A percentile compares a stretch with the other conserved stretches of the same genome.
These are phyloP conservation scores for Heterodera filipjevi DNA, from an alignment of 2,888 invertebrate species.

Conservation along the genomic window DNA sequence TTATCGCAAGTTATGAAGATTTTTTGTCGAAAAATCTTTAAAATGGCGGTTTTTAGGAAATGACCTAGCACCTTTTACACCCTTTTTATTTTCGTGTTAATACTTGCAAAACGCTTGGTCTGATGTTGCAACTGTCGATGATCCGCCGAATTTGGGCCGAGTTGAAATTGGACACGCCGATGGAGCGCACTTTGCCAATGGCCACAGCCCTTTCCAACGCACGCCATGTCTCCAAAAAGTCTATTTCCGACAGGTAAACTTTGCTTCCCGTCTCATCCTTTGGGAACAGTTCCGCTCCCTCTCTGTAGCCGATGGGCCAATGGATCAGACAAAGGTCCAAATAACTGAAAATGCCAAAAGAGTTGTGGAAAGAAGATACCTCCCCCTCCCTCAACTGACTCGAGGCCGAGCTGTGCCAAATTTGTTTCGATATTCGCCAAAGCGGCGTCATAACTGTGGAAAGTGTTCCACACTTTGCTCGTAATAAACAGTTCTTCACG, in stretches of 20 bases:
- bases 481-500: constrained; percentile 64
- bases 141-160: constrained; percentile 70
- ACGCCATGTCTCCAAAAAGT: constrained; percentile 64
- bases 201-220: constrained; percentile 58
- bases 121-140: constrained; percentile 72
- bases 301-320: constrained; percentile 64
- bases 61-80: too few species aligned
- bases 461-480: constrained; percentile 65
- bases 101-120: constrained; percentile 72
- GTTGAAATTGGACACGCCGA: constrained; percentile 64
- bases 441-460: constrained; percentile 59
- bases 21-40: too few species aligned
- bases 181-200: constrained; percentile 52
- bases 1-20: too few species aligned
- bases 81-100: neutral
- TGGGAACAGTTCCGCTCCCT: constrained; percentile 55
- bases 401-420: constrained; percentile 44
- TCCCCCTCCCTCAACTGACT: constrained; percentile 42
- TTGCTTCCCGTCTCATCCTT: constrained; percentile 36
- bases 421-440: constrained; percentile 42
- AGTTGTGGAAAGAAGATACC: neutral
- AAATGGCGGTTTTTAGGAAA: too few species aligned
- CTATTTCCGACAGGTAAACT: constrained; percentile 58
- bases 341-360: constrained; percentile 10
- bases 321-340: constrained; percentile 54